Evolutionary conservation across 1,140 invertebrate species (phyloP).

Genomic region (Acromyrmex echinatior): DNA sequence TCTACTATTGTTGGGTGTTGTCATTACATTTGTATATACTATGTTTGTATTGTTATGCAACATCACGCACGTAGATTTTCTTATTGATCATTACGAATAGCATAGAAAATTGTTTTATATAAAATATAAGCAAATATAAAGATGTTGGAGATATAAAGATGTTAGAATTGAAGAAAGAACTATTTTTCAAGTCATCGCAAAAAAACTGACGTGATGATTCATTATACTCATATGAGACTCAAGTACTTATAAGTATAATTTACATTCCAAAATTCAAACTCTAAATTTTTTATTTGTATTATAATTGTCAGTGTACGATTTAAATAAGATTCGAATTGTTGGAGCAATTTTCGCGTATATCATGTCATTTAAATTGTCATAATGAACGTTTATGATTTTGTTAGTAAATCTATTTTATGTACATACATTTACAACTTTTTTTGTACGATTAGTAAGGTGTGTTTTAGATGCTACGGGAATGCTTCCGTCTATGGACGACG

Average conservation of each 20-base stretch:
- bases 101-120: constrained; percentile 49
- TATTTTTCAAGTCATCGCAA: constrained; percentile 6
- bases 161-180: not conserved
- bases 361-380: constrained; percentile 51
- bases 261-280: not conserved
- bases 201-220: not conserved
- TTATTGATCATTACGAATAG: constrained; percentile 55
- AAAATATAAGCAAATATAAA: constrained; percentile 9
- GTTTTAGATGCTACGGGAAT: constrained; percentile 85
- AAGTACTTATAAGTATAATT: not conserved
- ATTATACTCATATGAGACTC: constrained; percentile 10
- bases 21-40: constrained; percentile 65
- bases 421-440: constrained; percentile 78
- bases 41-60: constrained; percentile 70
- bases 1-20: constrained; percentile 67
- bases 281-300: not conserved
- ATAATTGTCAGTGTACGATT: not conserved
- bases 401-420: constrained; percentile 76
- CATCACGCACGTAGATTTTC: constrained; percentile 58
- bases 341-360: constrained; percentile 12
- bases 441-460: constrained; percentile 83
- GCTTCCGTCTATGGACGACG: constrained; percentile 84
- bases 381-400: constrained; percentile 69
- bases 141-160: not conserved
- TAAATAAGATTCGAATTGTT: not conserved